Conservation (phyloP, 2,797 vertebrate species). For the Muscicapa striata region DNA sequence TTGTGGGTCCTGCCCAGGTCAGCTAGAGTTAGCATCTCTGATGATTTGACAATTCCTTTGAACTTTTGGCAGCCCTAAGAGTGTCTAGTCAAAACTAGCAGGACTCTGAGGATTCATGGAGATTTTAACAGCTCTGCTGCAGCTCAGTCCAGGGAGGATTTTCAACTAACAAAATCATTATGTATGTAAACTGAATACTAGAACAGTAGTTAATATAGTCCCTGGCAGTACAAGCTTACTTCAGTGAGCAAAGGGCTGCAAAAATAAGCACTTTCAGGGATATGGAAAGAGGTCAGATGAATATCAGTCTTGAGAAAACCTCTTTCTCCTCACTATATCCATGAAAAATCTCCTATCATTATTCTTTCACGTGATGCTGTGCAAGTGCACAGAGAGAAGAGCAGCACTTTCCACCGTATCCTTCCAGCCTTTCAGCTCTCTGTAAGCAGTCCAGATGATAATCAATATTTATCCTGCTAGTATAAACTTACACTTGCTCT, state of each 20-base stretch:
- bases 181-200: background rate
- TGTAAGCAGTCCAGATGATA: background rate
- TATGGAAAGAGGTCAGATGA: background rate
- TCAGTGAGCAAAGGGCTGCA: background rate
- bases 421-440: background rate
- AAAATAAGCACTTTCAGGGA: constrained; percentile 21
- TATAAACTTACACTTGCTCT: background rate
- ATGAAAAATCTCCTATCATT: background rate
- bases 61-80: constrained; percentile 35
- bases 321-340: background rate
- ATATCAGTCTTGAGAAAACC: background rate
- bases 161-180: constrained; percentile 15
- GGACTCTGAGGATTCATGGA: background rate
- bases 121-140: constrained; percentile 9
- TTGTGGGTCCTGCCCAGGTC: constrained; percentile 46
- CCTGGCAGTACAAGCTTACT: background rate
- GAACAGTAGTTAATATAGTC: background rate
- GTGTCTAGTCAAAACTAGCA: constrained; percentile 29
- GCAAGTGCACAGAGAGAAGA: background rate
- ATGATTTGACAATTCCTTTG: constrained; percentile 12
- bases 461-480: background rate
- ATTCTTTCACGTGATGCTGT: background rate
- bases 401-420: background rate
- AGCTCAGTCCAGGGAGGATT: background rate
- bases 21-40: constrained; percentile 30